Base-by-base conservation (phyloP, 2,113 vertebrate genomes). In the Pollachius pollachius region DNA sequence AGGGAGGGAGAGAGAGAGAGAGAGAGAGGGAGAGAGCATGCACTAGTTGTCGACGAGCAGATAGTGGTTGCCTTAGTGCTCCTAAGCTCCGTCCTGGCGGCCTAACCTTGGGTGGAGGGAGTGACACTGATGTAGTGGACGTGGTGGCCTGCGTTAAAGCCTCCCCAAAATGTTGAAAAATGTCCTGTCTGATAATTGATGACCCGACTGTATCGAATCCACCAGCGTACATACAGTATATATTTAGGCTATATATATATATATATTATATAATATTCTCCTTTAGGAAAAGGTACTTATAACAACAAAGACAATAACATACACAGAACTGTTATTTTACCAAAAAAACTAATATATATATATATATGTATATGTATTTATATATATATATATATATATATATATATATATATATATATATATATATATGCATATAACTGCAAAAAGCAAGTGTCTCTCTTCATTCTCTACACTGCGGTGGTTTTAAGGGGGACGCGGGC, bases 111-210 rank as follows among this genome's bases (percentile, higher is more conserved):
- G 81, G 71, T 81, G 62, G 27, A 27, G 27, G 27, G 27, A 27
- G 76, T 52, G 74, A 76, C 78, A 87, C 81, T 81, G 82, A 85
- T 67, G 81, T 84, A 78, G 75, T 79, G 75, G 78, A 76, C 77
- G 80, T 27, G 27, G 27, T 27, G 27, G 27, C 27, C 4, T 27
- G 27, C 27, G 27, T 27, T 27, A 27, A 27, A 27, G 27, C 27
- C 27, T 27, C 27, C 27, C 27, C 27, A 27, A 90, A 88, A 88
- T 85, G 84, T 82, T 87, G 86, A 90, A 88, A 90, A 90, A 90
- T 88, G 83, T 88, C 81, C 87, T 78, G 73, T 84, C 85, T 70
- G 70, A 81, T 89, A 90, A 90, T 86, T 68, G 75, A 86, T 85
- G 83, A 76, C 74, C 78, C 61, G 5, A 60, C 81, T 65, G 64